Evolutionary conservation across 2,113 vertebrate species (phyloP).

Genomic region (Antechinus flavipes): DNA sequence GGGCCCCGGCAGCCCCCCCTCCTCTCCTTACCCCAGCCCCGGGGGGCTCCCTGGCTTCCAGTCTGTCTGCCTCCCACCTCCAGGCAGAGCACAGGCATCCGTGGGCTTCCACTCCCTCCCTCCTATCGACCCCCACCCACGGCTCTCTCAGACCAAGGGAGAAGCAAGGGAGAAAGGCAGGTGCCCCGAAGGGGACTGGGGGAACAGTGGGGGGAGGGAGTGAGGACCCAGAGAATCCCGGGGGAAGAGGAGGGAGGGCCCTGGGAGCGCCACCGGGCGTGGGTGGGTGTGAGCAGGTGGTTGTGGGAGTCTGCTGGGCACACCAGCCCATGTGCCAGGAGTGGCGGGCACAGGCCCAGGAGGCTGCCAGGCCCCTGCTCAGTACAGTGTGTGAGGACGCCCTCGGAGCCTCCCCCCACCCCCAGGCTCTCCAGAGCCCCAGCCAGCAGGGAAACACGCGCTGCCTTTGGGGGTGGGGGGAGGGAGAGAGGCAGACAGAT

Average conservation of each 20-base stretch:
- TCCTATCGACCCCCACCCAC: neutral
- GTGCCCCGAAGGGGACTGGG: neutral
- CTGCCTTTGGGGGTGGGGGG: slow-evolving; percentile 73
- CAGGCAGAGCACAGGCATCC: neutral
- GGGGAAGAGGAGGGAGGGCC: slow-evolving; percentile 77
- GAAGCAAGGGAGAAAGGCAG: too few species aligned
- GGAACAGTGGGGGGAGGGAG: slow-evolving; percentile 45
- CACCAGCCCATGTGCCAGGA: slow-evolving; percentile 82
- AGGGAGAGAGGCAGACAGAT: slow-evolving; percentile 77
- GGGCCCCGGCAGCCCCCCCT: neutral
- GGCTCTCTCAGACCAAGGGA: neutral
- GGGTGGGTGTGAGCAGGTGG: slow-evolving; percentile 83
- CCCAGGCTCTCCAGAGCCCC: slow-evolving; percentile 26
- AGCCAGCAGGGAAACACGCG: slow-evolving; percentile 16
- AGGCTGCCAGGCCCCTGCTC: slow-evolving; percentile 64
- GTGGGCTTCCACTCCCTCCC: slow-evolving; percentile 6
- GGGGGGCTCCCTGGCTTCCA: slow-evolving; percentile 57
- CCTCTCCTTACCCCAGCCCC: neutral
- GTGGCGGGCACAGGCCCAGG: slow-evolving; percentile 76
- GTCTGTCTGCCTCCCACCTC: slow-evolving; percentile 1
- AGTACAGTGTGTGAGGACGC: slow-evolving; percentile 71
- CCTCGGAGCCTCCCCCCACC: slow-evolving; percentile 25
- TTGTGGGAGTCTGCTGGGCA: slow-evolving; percentile 82
- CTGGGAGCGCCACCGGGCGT: slow-evolving; percentile 76
- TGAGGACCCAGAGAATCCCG: slow-evolving; percentile 71